Percentiles rank a stretch among this genome's conserved stretches.
These are phyloP conservation scores for Drosophila melanogaster DNA, from an alignment of 1,140 invertebrate species.

Conservation along the genomic window Release_6_plus_ISO1_MT NT_033779.5:6152001-6152500, in stretches of 20 bases:
- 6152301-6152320: slow-evolving; percentile 52
- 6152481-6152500: slow-evolving; percentile 6
- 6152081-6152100: not conserved
- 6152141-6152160: slow-evolving; percentile 44
- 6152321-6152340: slow-evolving; percentile 59
- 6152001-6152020: slow-evolving; percentile 17
- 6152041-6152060: slow-evolving; percentile 54
- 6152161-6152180: slow-evolving; percentile 43
- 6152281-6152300: slow-evolving; percentile 74
- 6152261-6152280: slow-evolving; percentile 73
- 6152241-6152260: slow-evolving; percentile 62
- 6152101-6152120: slow-evolving; percentile 31
- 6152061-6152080: slow-evolving; percentile 28
- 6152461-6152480: not conserved
- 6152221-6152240: slow-evolving; percentile 64
- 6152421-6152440: not conserved
- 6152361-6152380: slow-evolving; percentile 67
- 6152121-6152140: slow-evolving; percentile 57
- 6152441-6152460: slow-evolving; percentile 29
- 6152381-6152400: slow-evolving; percentile 55
- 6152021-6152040: slow-evolving; percentile 51
- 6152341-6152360: slow-evolving; percentile 58
- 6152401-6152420: not conserved
- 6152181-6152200: not conserved
- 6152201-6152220: slow-evolving; percentile 57